These are phyloP conservation scores for Silurus glanis DNA, from an alignment of 2,113 vertebrate species.

Conservation along the genomic window DNA sequence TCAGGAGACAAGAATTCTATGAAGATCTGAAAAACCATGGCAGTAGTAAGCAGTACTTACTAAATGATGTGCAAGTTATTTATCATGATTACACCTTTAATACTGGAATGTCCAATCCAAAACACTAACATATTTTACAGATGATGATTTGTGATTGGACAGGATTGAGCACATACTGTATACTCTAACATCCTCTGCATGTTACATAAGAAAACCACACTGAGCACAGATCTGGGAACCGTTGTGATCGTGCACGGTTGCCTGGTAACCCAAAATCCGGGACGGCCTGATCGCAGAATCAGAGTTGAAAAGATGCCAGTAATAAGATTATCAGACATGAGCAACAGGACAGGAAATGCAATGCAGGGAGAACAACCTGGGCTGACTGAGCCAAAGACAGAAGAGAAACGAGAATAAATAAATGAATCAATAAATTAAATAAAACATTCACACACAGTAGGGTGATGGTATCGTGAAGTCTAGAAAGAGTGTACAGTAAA, in stretches of 20 bases:
- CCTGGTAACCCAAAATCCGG: conserved; percentile 29
- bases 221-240: background rate
- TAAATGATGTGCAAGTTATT: background rate
- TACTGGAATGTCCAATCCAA: background rate
- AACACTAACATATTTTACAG: background rate
- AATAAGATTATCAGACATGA: background rate
- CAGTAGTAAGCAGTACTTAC: background rate
- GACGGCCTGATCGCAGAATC: background rate
- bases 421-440: background rate
- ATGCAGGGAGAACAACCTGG: background rate
- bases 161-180: background rate
- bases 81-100: background rate
- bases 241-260: conserved; percentile 18
- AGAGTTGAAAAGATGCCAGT: conserved; percentile 18
- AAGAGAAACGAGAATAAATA: background rate
- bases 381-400: background rate
- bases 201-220: conserved; percentile 8
- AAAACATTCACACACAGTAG: conserved; percentile 15
- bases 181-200: background rate
- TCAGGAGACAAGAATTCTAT: background rate
- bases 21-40: background rate
- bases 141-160: too few relatives aligned
- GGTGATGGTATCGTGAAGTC: background rate
- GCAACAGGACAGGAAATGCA: background rate
- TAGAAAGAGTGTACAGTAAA: background rate